Evolutionary conservation across 2,888 invertebrate genomes (phyloP).

Genomic region (Microctonus brassicae): DNA sequence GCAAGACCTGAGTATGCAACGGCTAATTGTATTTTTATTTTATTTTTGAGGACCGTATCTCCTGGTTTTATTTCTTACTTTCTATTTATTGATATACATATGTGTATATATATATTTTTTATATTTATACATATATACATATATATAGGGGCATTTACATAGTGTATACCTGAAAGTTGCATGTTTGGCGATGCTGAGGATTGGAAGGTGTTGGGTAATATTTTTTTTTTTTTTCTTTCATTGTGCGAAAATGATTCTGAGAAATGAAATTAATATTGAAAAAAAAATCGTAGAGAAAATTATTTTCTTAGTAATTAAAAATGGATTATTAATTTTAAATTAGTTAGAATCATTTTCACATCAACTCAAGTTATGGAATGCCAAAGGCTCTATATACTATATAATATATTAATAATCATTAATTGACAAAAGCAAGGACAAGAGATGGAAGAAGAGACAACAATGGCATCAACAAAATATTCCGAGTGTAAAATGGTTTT

Average conservation of each 20-base stretch:
- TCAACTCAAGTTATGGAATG: neutral
- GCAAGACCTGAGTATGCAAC: conserved; percentile 1
- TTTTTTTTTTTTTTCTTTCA: conserved; percentile 11
- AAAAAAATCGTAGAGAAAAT: conserved; percentile 10
- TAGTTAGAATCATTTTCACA: neutral
- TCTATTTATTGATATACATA: conserved; percentile 32
- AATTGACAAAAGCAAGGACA: conserved; percentile 1
- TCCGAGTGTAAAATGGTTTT: conserved; percentile 4
- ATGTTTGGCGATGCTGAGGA: conserved; percentile 64
- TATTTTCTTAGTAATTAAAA: neutral
- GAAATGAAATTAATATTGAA: conserved; percentile 26
- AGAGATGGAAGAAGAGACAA: neutral
- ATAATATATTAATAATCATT: neutral
- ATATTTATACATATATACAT: too few relatives aligned
- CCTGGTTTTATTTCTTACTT: conserved; percentile 4
- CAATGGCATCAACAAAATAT: neutral
- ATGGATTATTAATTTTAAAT: neutral
- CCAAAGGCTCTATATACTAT: neutral
- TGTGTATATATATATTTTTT: conserved; percentile 38
- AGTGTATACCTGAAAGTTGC: conserved; percentile 59
- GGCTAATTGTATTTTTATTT: neutral
- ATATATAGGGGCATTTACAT: conserved; percentile 48
- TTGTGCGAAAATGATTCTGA: neutral
- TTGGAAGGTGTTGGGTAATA: conserved; percentile 63
- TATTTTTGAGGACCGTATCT: too few relatives aligned